A percentile compares a stretch with the other conserved stretches of the same genome.
phyloP scores from a whole-genome alignment of 2,888 invertebrate species.

The Amphiduros pacificus region DNA sequence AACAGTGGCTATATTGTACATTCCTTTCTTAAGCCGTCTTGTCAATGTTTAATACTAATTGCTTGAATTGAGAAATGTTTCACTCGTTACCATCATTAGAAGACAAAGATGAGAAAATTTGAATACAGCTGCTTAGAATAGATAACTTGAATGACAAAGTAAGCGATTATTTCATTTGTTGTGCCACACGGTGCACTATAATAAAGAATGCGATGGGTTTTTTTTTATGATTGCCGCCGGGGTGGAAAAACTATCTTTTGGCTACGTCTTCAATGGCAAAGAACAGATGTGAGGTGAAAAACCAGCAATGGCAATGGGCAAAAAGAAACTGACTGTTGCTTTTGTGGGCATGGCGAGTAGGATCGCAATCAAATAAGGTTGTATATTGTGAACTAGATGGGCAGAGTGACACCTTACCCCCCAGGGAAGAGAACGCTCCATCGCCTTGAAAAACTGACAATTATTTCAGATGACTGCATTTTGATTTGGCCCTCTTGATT shows the following conservation, averaged over 20 bases:
- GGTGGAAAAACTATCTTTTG: background rate
- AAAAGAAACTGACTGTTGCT: slow-evolving; percentile 1
- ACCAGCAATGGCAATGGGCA: background rate
- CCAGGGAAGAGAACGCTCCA: background rate
- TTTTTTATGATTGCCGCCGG: slow-evolving; percentile 1
- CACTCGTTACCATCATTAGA: no score
- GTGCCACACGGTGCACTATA: background rate
- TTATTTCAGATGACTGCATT: background rate
- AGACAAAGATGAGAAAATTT: no score
- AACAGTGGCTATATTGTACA: no score
- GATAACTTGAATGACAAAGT: slow-evolving; percentile 1
- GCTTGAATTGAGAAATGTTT: no score
- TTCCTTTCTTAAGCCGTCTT: no score
- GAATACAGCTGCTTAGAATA: slow-evolving; percentile 14
- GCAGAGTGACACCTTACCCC: no score
- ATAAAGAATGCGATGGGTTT: background rate
- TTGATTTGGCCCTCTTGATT: no score
- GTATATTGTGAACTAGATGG: no score
- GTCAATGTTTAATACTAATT: no score
- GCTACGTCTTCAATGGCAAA: background rate
- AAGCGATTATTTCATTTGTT: slow-evolving; percentile 14
- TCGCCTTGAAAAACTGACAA: background rate
- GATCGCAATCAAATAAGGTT: no score
- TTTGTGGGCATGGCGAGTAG: background rate
- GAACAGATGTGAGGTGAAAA: slow-evolving; percentile 4